Conservation (phyloP, 2,888 invertebrate genomes). For the Lacanobia wlatinum region DNA sequence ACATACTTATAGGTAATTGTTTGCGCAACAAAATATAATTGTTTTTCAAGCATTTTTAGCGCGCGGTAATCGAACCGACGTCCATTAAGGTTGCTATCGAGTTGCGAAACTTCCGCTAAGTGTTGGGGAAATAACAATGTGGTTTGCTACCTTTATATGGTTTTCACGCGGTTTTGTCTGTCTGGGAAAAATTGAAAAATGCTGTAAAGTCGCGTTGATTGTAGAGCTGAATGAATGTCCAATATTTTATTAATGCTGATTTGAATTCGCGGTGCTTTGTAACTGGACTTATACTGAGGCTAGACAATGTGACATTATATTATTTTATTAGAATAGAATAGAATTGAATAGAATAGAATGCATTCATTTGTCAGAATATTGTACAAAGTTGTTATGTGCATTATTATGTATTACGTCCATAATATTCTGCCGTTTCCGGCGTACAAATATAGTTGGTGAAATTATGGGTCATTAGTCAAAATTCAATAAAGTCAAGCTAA, state of each 20-base stretch:
- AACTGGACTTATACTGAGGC: neutral
- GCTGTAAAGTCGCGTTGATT: too few relatives aligned
- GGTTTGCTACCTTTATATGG: slow-evolving; percentile 25
- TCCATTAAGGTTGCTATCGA: slow-evolving; percentile 51
- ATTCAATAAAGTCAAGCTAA: too few relatives aligned
- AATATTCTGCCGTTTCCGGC: too few relatives aligned
- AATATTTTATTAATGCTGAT: neutral
- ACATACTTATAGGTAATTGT: slow-evolving; percentile 36
- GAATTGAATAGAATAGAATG: too few relatives aligned
- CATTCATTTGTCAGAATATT: too few relatives aligned
- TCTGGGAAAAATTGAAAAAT: neutral
- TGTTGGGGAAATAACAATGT: slow-evolving; percentile 24
- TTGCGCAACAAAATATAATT: slow-evolving; percentile 59
- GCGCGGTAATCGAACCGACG: slow-evolving; percentile 51
- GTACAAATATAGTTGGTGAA: too few relatives aligned
- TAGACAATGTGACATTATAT: too few relatives aligned
- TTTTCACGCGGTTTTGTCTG: slow-evolving; percentile 1
- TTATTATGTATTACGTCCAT: too few relatives aligned
- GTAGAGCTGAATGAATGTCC: neutral
- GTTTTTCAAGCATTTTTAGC: slow-evolving; percentile 54
- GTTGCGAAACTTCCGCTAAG: slow-evolving; percentile 50
- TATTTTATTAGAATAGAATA: too few relatives aligned
- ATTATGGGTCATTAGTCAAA: too few relatives aligned
- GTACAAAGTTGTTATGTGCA: too few relatives aligned
- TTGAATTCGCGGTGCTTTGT: too few relatives aligned